Evolutionary conservation across 2,113 vertebrate species (phyloP).

Genomic region (Carettochelys insculpta): DNA sequence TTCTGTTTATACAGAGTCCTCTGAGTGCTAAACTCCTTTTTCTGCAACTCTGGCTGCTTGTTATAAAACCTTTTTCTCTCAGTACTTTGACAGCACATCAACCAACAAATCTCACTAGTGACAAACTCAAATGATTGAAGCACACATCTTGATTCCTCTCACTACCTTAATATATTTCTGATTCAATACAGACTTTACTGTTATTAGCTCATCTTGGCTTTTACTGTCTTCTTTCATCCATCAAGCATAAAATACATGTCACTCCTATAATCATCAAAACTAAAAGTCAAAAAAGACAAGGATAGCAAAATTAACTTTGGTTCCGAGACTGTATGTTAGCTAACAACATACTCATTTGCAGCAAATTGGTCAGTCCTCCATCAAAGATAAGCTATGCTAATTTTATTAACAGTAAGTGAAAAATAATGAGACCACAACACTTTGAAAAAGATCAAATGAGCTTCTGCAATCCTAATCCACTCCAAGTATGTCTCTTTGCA

Average conservation of each 20-base stretch:
- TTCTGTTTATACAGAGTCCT: constrained; percentile 75
- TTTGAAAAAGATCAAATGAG: constrained; percentile 1
- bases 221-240: constrained; percentile 81
- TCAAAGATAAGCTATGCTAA: background rate
- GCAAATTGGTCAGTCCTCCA: background rate
- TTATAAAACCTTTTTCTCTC: constrained; percentile 73
- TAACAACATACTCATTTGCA: background rate
- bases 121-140: constrained; percentile 84
- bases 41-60: constrained; percentile 73
- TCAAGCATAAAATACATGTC: constrained; percentile 79
- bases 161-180: constrained; percentile 79
- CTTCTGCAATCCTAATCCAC: background rate
- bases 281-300: constrained; percentile 9
- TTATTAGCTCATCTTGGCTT: constrained; percentile 80
- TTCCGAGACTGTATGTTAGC: constrained; percentile 7
- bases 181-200: constrained; percentile 79
- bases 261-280: constrained; percentile 60
- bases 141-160: constrained; percentile 81
- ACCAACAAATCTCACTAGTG: constrained; percentile 80
- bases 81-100: constrained; percentile 77
- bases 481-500: background rate
- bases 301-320: constrained; percentile 28
- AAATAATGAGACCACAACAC: background rate
- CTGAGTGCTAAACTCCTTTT: constrained; percentile 76
- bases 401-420: background rate